Percentiles rank a stretch among this genome's conserved stretches.
Conservation (phyloP, 2,888 invertebrate genomes). For the Nebria salina region DNA sequence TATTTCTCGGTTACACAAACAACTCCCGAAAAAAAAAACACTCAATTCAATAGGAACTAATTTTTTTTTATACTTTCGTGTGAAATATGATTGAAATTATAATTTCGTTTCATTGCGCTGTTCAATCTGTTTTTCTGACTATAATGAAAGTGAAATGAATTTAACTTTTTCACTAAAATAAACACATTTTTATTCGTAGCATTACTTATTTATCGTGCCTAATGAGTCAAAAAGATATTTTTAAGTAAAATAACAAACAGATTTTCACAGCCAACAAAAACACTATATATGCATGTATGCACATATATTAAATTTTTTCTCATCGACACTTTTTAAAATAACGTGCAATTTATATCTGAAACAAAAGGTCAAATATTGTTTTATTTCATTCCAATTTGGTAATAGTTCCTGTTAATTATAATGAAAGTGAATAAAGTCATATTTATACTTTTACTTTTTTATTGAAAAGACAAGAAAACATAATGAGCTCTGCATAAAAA, state of each 20-base stretch:
- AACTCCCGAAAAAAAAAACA: not conserved
- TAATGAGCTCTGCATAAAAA: not conserved
- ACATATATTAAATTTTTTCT: no score
- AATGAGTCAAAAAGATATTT: no score
- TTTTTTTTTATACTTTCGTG: not conserved
- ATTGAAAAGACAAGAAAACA: slow-evolving; percentile 40
- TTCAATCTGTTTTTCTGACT: not conserved
- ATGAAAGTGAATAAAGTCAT: not conserved
- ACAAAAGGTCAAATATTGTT: no score
- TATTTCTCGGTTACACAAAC: slow-evolving; percentile 23
- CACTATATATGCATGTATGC: no score
- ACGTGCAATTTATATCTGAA: no score
- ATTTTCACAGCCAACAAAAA: no score
- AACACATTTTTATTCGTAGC: not conserved
- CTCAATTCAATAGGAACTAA: not conserved
- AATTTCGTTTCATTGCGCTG: not conserved
- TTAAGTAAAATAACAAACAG: no score
- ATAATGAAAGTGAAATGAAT: slow-evolving; percentile 12
- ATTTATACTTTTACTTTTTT: slow-evolving; percentile 38
- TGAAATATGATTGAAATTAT: not conserved
- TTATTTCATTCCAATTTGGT: no score
- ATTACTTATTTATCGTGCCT: no score
- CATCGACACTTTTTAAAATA: no score
- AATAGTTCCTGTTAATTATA: not conserved
- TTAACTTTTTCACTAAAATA: not conserved